These are phyloP conservation scores for Synanceia verrucosa DNA, from an alignment of 2,797 vertebrate genomes.

Conservation along the genomic window DNA sequence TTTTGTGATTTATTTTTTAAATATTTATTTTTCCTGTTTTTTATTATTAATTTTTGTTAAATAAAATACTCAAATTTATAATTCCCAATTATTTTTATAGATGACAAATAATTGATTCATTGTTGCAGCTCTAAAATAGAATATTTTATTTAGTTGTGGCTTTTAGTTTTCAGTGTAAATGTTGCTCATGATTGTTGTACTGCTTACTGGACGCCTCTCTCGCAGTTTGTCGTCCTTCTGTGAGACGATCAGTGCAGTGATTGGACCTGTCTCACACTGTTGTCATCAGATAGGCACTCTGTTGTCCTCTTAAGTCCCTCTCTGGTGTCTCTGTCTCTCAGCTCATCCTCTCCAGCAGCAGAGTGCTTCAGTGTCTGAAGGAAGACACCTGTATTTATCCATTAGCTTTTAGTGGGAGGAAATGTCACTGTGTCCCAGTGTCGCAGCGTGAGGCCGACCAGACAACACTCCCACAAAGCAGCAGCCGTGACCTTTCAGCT, in stretches of 20 bases:
- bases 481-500: conserved; percentile 51
- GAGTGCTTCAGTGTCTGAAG: conserved; percentile 39
- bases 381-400: conserved; percentile 50
- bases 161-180: no score
- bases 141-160: no score
- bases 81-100: no score
- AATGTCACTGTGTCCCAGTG: conserved; percentile 47
- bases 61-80: no score
- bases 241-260: conserved; percentile 5
- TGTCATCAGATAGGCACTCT: conserved; percentile 6
- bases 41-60: no score
- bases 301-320: not conserved
- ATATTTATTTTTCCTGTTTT: no score
- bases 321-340: not conserved
- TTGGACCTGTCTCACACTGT: conserved; percentile 1
- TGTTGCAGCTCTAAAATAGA: no score
- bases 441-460: conserved; percentile 18
- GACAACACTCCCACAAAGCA: not conserved
- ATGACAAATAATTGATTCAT: no score
- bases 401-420: conserved; percentile 53
- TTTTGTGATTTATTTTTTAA: no score
- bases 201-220: not conserved
- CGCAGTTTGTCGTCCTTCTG: not conserved
- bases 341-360: conserved; percentile 7
- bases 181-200: not conserved